phyloP scores from a whole-genome alignment of 1,140 invertebrate species.

The Drosophila nebulosa region DNA sequence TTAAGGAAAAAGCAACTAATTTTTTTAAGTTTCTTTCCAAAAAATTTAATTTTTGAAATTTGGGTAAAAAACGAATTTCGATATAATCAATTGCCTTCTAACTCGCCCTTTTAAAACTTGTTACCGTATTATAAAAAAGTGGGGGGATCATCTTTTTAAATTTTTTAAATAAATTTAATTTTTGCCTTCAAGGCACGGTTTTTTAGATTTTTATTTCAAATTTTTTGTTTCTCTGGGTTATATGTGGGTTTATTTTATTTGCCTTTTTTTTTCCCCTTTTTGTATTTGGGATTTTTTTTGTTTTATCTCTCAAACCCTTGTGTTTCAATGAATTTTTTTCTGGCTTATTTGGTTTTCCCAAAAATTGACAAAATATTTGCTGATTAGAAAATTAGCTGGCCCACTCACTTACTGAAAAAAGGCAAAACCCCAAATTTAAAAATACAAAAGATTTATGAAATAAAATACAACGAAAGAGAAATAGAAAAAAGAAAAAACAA shows the following conservation, averaged over 20 bases:
- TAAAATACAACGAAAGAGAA: slow-evolving; percentile 13
- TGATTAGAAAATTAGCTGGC: slow-evolving; percentile 33
- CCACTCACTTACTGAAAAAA: neutral
- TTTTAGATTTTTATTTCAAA: neutral
- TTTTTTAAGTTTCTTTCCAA: too few species aligned
- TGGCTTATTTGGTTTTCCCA: slow-evolving; percentile 34
- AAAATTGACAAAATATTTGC: slow-evolving; percentile 52
- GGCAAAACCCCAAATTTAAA: slow-evolving; percentile 6
- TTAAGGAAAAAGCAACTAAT: too few species aligned
- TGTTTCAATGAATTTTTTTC: neutral
- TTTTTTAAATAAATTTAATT: neutral
- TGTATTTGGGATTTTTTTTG: neutral
- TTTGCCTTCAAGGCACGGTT: neutral
- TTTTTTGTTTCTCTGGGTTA: neutral
- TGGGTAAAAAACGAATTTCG: too few species aligned
- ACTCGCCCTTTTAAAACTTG: neutral
- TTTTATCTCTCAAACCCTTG: neutral
- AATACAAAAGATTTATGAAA: slow-evolving; percentile 28
- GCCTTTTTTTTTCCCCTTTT: neutral
- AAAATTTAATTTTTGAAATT: too few species aligned
- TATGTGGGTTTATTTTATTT: neutral
- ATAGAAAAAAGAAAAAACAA: too few species aligned
- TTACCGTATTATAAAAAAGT: neutral
- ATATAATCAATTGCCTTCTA: too few species aligned
- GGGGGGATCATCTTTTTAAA: neutral